A percentile compares a stretch with the other conserved stretches of the same genome.
These are phyloP conservation scores for Scaptomyza caliginosa DNA, from an alignment of 2,888 invertebrate species.

Conservation along the genomic window DNA sequence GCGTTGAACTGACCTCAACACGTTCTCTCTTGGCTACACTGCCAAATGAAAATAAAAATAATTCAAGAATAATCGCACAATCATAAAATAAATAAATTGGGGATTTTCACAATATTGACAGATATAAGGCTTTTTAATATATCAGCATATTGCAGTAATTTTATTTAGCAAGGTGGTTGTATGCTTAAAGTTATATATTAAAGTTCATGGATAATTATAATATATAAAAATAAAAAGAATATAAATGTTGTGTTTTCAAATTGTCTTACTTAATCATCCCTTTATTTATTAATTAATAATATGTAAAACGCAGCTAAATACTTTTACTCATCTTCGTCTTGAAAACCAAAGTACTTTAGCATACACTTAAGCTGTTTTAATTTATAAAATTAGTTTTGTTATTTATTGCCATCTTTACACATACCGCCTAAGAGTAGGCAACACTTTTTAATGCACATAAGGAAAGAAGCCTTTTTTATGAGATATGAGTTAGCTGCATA, in stretches of 20 bases:
- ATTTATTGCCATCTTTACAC: background rate
- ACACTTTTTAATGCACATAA: background rate
- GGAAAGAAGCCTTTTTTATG: too few species aligned
- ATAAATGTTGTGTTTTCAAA: too few species aligned
- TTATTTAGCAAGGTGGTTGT: too few species aligned
- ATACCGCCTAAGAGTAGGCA: background rate
- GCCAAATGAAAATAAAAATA: constrained; percentile 38
- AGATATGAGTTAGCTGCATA: too few species aligned
- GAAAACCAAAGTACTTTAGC: background rate
- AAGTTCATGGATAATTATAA: too few species aligned
- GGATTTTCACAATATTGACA: constrained; percentile 21
- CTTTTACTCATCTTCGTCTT: background rate
- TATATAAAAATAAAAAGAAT: too few species aligned
- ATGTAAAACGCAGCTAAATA: background rate
- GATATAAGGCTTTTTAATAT: background rate
- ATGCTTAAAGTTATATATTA: background rate
- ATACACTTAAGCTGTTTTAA: background rate
- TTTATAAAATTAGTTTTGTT: background rate
- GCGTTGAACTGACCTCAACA: constrained; percentile 65
- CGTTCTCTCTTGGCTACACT: constrained; percentile 48
- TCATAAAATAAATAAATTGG: constrained; percentile 18
- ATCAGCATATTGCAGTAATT: constrained; percentile 23
- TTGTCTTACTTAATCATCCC: too few species aligned
- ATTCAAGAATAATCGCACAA: constrained; percentile 43
- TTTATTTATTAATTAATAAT: too few species aligned